Base-by-base conservation (phyloP, 2,888 invertebrate genomes). In the Ichneumoninae sp. region DNA sequence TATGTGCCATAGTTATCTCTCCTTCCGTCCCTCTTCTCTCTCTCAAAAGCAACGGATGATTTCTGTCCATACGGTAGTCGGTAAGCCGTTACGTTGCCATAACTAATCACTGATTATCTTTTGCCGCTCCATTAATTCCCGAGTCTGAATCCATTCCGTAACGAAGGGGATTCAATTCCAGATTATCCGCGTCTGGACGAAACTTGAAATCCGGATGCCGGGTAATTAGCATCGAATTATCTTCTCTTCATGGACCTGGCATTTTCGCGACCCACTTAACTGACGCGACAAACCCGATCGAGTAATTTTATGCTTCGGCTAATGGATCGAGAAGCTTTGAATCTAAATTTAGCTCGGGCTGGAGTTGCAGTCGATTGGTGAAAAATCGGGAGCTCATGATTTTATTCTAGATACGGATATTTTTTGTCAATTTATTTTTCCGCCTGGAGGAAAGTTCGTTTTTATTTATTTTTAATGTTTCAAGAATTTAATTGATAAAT, bases 51-150 rank as follows among this genome's bases (percentile, higher is more conserved):
- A 62, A 62, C 62, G 44, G 33, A 77, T 60, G 60, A 65, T 71
- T 68, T 44, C n/a, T 52, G 30, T n/a, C 19, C 54, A 57, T 36
- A 36, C 52, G 83, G 80, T 76, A 83, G 80, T 80, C 60, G 22
- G 44, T 36, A 60, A 44, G 33, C 83, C 83, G 83, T 83, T 83
- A 80, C 79, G 71, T 69, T 36, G 80, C 80, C 80, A 80, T 81
- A 80, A 80, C 84, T 81, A 84, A 84, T 84, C 74, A 81, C 80
- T 80, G 80, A 81, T 84, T 84, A 81, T 78, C 77, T 69, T 16
- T 77, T 84, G 69, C 80, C 84, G 84, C 77, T 84, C 74, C 80
- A 81, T 84, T 81, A 84, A 84, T 81, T 47, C 80, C 50, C 72
- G 33, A 74, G 65, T 22, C 62, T 69, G 16, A 62, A 57, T 71